Conservation (phyloP, 2,888 invertebrate species). For the Isotomurus palustris region DNA sequence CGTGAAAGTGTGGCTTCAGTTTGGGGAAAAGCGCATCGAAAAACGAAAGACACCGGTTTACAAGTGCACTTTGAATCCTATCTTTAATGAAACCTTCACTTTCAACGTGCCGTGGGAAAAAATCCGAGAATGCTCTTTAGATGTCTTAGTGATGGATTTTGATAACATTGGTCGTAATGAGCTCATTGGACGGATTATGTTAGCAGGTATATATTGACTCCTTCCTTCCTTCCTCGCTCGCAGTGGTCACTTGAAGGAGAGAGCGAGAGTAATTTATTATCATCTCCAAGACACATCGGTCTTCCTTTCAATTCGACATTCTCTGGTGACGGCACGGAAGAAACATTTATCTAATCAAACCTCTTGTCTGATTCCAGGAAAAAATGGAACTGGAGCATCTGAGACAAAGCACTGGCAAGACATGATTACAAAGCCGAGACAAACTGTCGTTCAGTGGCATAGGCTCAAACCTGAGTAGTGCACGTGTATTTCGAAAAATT, state of each 20-base stretch:
- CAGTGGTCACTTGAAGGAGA: too few species aligned
- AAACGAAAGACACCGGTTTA: constrained; percentile 93
- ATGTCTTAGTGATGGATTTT: constrained; percentile 95
- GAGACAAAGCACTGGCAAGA: constrained; percentile 98
- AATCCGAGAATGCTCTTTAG: constrained; percentile 87
- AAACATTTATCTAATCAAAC: too few species aligned
- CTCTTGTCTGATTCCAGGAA: constrained; percentile 66
- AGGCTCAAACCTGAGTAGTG: constrained; percentile 69
- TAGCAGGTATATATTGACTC: constrained; percentile 65
- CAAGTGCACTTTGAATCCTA: constrained; percentile 89
- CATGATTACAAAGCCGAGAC: constrained; percentile 94
- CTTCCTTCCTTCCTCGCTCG: neutral
- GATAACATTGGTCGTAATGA: constrained; percentile 93
- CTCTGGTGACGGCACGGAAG: too few species aligned
- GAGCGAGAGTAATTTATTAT: too few species aligned
- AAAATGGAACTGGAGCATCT: constrained; percentile 88
- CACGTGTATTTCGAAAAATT: constrained; percentile 26
- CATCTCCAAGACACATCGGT: too few species aligned
- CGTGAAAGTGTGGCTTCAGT: constrained; percentile 96
- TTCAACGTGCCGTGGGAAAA: constrained; percentile 97
- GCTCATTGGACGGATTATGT: constrained; percentile 83
- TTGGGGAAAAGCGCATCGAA: constrained; percentile 89
- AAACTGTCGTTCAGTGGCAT: constrained; percentile 96
- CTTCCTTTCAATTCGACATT: too few species aligned
- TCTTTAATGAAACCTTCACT: constrained; percentile 92